phyloP scores from a whole-genome alignment of 2,113 vertebrate species.

The Felis chaus region DNA sequence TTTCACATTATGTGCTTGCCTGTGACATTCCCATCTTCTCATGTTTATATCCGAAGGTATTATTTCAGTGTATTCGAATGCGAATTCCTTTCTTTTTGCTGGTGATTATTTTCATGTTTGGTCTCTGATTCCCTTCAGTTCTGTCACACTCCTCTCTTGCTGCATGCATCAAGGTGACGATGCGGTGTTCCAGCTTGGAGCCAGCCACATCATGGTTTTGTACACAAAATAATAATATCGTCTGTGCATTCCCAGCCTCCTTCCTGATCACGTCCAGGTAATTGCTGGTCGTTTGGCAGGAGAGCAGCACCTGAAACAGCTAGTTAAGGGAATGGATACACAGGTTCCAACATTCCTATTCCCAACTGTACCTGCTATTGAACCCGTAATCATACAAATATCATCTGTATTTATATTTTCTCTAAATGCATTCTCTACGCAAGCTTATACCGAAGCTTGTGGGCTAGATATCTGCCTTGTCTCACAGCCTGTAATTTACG shows the following conservation, averaged over 20 bases:
- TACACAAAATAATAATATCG: neutral
- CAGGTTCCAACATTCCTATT: neutral
- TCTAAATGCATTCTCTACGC: neutral
- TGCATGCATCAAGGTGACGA: too few species aligned
- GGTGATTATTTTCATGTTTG: neutral
- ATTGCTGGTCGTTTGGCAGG: constrained; percentile 3
- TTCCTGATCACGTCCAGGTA: constrained; percentile 28
- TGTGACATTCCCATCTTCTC: neutral
- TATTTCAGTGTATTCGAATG: neutral
- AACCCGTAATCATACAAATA: neutral
- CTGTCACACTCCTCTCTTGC: neutral
- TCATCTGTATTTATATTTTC: constrained; percentile 10
- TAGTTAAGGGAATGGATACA: neutral
- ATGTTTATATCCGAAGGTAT: neutral
- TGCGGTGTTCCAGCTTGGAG: neutral
- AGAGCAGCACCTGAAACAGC: neutral
- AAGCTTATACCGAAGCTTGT: neutral
- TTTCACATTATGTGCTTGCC: neutral
- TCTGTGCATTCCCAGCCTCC: neutral
- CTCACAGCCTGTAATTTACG: constrained; percentile 31
- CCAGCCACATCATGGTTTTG: neutral
- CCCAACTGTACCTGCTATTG: neutral
- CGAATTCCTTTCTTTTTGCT: neutral
- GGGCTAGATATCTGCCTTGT: neutral
- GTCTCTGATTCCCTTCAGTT: neutral